A percentile compares a stretch with the other conserved stretches of the same genome.
Evolutionary conservation across 2,797 vertebrate species (phyloP).

Genomic region (Cirrhinus mrigala): DNA sequence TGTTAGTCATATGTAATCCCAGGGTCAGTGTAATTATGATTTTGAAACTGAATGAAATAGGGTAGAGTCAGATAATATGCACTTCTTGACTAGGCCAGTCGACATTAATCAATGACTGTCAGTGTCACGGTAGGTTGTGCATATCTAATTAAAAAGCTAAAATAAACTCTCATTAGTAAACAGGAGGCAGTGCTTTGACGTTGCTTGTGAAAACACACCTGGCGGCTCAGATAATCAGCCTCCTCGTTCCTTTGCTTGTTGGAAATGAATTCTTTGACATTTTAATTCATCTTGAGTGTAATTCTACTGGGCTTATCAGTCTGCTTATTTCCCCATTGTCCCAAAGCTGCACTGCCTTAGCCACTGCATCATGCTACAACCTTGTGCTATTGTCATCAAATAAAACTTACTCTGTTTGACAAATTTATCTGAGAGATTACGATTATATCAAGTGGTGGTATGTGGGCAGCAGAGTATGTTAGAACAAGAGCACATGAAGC

Average conservation of each 20-base stretch:
- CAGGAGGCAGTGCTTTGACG: conserved; percentile 38
- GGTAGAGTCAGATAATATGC: neutral
- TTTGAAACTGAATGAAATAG: conserved; percentile 5
- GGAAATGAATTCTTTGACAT: conserved; percentile 48
- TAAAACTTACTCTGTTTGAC: conserved; percentile 28
- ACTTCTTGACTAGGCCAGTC: conserved; percentile 23
- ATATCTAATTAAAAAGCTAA: conserved; percentile 53
- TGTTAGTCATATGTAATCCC: neutral
- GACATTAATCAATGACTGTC: conserved; percentile 41
- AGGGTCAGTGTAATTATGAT: conserved; percentile 1
- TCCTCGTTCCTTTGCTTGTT: conserved; percentile 33
- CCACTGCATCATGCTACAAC: conserved; percentile 24
- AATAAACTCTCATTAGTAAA: conserved; percentile 56
- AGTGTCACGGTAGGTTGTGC: conserved; percentile 37
- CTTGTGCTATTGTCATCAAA: conserved; percentile 45
- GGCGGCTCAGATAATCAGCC: conserved; percentile 44
- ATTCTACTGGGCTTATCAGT: conserved; percentile 40
- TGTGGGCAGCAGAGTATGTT: neutral
- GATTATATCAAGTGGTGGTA: conserved; percentile 18
- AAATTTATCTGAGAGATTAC: conserved; percentile 49
- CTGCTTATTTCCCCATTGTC: conserved; percentile 37
- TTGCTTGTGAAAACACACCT: conserved; percentile 45
- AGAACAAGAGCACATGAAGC: neutral
- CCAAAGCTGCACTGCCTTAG: conserved; percentile 2
- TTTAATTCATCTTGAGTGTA: conserved; percentile 51